phyloP scores from a whole-genome alignment of 2,888 invertebrate species.

The Polydrusus cervinus region DNA sequence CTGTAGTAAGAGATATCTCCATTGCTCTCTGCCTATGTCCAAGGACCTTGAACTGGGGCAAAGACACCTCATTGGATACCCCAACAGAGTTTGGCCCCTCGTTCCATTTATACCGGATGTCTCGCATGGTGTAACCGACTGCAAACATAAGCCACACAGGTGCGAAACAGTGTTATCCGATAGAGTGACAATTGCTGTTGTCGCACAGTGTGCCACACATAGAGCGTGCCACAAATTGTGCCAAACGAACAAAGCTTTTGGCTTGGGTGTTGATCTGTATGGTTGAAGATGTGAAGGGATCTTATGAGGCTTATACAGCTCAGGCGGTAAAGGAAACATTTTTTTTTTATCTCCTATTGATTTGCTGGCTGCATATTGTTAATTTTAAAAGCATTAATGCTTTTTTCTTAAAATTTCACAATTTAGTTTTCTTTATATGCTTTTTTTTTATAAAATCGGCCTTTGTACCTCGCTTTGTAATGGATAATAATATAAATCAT shows the following conservation, averaged over 20 bases:
- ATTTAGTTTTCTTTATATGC: no score
- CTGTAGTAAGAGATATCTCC: conserved; percentile 97
- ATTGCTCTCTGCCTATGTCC: conserved; percentile 96
- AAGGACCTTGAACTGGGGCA: conserved; percentile 98
- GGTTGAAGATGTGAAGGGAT: background rate
- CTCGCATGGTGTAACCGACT: conserved; percentile 99
- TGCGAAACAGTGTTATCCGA: conserved; percentile 44
- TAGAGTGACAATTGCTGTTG: background rate
- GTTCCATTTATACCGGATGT: conserved; percentile 98
- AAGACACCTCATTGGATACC: conserved; percentile 95
- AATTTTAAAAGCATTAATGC: no score
- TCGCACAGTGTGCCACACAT: conserved; percentile 21
- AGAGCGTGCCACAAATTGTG: conserved; percentile 2
- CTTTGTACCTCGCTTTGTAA: no score
- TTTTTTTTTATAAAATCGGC: no score
- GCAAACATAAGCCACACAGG: conserved; percentile 71
- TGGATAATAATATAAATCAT: no score
- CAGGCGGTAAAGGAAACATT: background rate
- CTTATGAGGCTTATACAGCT: background rate
- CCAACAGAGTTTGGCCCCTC: conserved; percentile 96
- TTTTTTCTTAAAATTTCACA: no score
- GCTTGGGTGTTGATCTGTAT: conserved; percentile 25
- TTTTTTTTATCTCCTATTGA: no score
- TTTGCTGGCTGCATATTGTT: no score
- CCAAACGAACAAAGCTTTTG: conserved; percentile 17